These are phyloP conservation scores for Cheilosia variabilis DNA, from an alignment of 2,888 invertebrate genomes.

Conservation along the genomic window DNA sequence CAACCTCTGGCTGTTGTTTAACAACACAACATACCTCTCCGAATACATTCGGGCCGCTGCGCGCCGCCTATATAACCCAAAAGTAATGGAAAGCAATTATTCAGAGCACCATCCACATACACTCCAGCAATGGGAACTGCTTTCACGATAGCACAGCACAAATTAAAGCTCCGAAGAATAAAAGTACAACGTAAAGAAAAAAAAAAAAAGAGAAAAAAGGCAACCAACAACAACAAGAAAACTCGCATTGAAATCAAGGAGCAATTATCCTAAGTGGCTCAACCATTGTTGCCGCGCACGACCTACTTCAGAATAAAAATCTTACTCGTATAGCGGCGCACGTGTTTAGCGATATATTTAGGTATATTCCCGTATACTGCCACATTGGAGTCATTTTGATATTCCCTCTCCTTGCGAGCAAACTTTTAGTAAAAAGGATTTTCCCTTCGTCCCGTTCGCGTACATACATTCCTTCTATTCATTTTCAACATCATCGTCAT, in stretches of 20 bases:
- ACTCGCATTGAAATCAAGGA: conserved; percentile 74
- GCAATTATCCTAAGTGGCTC: conserved; percentile 75
- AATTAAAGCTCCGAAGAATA: conserved; percentile 40
- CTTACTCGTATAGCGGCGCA: conserved; percentile 50
- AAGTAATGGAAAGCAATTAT: conserved; percentile 67
- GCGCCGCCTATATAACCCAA: neutral
- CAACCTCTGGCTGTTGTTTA: conserved; percentile 22
- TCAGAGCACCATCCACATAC: conserved; percentile 51
- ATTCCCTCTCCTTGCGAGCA: conserved; percentile 3
- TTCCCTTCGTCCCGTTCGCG: neutral
- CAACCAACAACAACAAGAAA: conserved; percentile 49
- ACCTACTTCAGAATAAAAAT: conserved; percentile 69
- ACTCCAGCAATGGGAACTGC: conserved; percentile 15
- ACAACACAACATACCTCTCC: neutral
- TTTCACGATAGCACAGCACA: conserved; percentile 46
- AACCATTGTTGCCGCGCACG: conserved; percentile 72
- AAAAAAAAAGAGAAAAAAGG: conserved; percentile 11
- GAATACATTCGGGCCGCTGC: neutral
- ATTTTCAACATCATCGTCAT: conserved; percentile 56
- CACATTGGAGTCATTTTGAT: conserved; percentile 25
- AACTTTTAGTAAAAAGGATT: conserved; percentile 20
- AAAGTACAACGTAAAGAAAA: conserved; percentile 2
- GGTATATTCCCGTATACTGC: neutral
- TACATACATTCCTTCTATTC: neutral
- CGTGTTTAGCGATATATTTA: conserved; percentile 37